Base-by-base conservation (phyloP, 2,888 invertebrate species). In the Phyllotreta cruciferae region DNA sequence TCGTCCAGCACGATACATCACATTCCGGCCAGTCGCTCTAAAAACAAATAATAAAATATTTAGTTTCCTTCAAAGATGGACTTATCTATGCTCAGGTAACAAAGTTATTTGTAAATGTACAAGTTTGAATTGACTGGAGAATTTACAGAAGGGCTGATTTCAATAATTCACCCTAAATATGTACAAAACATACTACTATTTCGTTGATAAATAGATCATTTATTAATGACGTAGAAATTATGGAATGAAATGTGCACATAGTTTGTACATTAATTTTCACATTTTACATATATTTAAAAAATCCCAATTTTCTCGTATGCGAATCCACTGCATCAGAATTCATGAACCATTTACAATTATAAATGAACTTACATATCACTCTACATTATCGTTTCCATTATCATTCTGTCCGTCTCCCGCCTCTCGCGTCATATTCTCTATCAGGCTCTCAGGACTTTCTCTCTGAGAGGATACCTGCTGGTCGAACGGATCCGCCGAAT, bases 381-480 rank as follows among this genome's bases (percentile, higher is more conserved):
- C 77, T 9, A 69, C 71, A 55, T 66, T 72, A 54, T 77, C 77
- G 56, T 70, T 72, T 56, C 73, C 73, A 9, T 64, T 74, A 68
- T 78, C 77, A 61, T 78, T 78, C 62, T 81, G 78, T 6, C 85
- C 85, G 61, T 85, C 85, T 4, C 84, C 85, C 65, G 83, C 84
- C 70, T 85, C 85, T 44, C 85, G 79, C 41, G 84, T 83, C 85
- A 85, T 85, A 62, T 83, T 83, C 70, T 85, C 74, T 41, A 81
- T 81, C 53, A 73, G 73, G 56, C 65, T 72, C 42, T 73, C 73
- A 2, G 74, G 71, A 52, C 73, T 72, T 55, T 70, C 71, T 41
- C 66, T 67, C 7, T 72, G 73, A 35, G 73, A 68, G 5, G 66
- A 64, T 44, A 66, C 66, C 14, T 68, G 64, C 56, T 71, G 71